Evolutionary conservation across 2,113 vertebrate species (phyloP).

Genomic region (Neotragus moschatus): DNA sequence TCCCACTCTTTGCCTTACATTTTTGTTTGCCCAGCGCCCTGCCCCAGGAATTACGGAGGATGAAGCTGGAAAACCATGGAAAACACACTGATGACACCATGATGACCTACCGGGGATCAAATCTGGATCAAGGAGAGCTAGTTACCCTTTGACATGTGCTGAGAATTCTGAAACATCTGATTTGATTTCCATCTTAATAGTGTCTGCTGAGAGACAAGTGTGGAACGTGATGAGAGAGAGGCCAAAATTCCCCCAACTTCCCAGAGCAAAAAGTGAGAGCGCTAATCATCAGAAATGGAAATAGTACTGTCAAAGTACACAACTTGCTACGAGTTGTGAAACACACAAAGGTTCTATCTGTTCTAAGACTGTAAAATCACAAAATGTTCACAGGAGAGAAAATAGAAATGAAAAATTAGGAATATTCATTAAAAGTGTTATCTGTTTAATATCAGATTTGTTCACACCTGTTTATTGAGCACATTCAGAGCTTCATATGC

Average conservation of each 20-base stretch:
- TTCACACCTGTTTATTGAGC: background rate
- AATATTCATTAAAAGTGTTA: background rate
- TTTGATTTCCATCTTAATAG: background rate
- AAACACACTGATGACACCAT: background rate
- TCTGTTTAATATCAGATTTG: background rate
- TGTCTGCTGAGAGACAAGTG: background rate
- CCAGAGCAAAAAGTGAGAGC: background rate
- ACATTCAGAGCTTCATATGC: slow-evolving; percentile 10
- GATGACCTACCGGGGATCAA: background rate
- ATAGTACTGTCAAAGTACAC: background rate
- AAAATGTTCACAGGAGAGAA: background rate
- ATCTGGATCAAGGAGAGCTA: background rate
- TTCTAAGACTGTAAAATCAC: slow-evolving; percentile 3
- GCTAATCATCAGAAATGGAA: background rate
- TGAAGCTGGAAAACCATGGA: background rate
- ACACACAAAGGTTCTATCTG: background rate
- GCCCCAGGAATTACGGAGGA: background rate
- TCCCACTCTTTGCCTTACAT: background rate
- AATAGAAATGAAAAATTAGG: slow-evolving; percentile 29
- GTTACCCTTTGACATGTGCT: background rate
- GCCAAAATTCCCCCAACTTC: background rate
- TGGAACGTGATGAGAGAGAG: background rate
- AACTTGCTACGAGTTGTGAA: background rate
- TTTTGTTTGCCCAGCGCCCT: background rate
- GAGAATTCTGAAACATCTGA: background rate